A percentile compares a stretch with the other conserved stretches of the same genome.
phyloP scores from a whole-genome alignment of 2,888 invertebrate genomes.

The Caenorhabditis sp. region DNA sequence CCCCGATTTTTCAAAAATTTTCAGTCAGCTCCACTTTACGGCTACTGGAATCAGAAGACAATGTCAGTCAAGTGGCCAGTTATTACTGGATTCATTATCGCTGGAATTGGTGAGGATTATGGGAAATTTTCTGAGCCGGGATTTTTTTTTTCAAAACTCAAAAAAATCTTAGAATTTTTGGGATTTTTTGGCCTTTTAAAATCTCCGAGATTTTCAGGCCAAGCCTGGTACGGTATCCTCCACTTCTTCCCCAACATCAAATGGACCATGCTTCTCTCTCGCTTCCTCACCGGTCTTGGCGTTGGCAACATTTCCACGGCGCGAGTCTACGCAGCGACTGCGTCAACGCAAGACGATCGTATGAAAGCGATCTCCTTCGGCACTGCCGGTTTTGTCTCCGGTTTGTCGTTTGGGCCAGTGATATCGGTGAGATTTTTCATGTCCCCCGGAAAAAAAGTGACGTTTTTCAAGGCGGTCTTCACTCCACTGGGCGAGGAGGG shows the following conservation, averaged over 20 bases:
- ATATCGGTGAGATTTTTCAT: slow-evolving; percentile 38
- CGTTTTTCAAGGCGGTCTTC: slow-evolving; percentile 32
- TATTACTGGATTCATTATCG: slow-evolving; percentile 41
- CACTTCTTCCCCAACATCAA: slow-evolving; percentile 18
- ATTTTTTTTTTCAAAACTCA: too few relatives aligned
- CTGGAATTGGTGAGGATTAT: slow-evolving; percentile 40
- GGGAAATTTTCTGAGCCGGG: too few relatives aligned
- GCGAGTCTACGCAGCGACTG: slow-evolving; percentile 46
- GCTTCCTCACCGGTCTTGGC: slow-evolving; percentile 45
- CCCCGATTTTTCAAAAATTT: not conserved
- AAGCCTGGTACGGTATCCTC: slow-evolving; percentile 24
- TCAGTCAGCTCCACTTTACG: slow-evolving; percentile 45
- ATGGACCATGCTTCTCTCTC: slow-evolving; percentile 45
- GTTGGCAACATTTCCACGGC: slow-evolving; percentile 47
- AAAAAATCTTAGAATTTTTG: too few relatives aligned
- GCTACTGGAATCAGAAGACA: slow-evolving; percentile 49
- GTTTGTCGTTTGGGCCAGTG: slow-evolving; percentile 50
- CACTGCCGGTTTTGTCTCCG: slow-evolving; percentile 48
- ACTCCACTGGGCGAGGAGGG: slow-evolving; percentile 45
- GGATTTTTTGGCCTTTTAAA: too few relatives aligned
- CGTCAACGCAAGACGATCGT: slow-evolving; percentile 45
- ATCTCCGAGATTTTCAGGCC: too few relatives aligned
- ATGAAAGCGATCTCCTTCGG: slow-evolving; percentile 50
- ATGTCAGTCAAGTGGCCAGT: slow-evolving; percentile 42
- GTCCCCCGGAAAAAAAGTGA: not conserved